These are phyloP conservation scores for Patella depressa DNA, from an alignment of 2,888 invertebrate species.

Conservation along the genomic window DNA sequence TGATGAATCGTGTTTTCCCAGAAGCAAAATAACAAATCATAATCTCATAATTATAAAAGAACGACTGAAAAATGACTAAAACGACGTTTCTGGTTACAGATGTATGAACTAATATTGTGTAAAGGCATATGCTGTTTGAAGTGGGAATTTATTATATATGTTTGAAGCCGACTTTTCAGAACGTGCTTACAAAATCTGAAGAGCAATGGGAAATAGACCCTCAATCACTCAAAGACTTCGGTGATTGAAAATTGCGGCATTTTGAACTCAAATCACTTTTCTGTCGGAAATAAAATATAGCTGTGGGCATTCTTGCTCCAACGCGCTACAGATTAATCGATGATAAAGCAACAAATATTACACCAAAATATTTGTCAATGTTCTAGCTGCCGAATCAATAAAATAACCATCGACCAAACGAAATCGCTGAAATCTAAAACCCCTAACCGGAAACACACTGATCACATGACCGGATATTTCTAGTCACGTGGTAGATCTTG, in stretches of 20 bases:
- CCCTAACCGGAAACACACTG: conserved; percentile 31
- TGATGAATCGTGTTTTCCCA: no score
- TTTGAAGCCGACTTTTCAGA: no score
- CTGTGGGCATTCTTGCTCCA: conserved; percentile 25
- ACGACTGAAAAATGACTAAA: no score
- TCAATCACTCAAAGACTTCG: conserved; percentile 3
- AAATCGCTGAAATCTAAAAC: conserved; percentile 35
- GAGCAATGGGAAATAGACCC: conserved; percentile 5
- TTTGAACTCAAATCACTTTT: conserved; percentile 24
- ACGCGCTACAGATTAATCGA: conserved; percentile 20
- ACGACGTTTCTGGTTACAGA: no score
- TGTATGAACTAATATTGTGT: no score
- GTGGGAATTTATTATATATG: no score
- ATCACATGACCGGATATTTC: conserved; percentile 31
- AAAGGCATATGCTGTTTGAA: no score
- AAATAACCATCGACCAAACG: conserved; percentile 25
- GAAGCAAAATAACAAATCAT: no score
- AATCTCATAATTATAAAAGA: no score
- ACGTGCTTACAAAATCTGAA: background rate
- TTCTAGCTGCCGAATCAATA: conserved; percentile 33
- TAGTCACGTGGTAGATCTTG: conserved; percentile 23
- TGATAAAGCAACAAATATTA: conserved; percentile 23
- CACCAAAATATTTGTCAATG: conserved; percentile 40
- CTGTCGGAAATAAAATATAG: conserved; percentile 24
- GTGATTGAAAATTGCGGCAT: conserved; percentile 21